A percentile compares a stretch with the other conserved stretches of the same genome.
phyloP scores from a whole-genome alignment of 92 coral and sea anemone genomes.

The Palythoa heliodiscus region DNA sequence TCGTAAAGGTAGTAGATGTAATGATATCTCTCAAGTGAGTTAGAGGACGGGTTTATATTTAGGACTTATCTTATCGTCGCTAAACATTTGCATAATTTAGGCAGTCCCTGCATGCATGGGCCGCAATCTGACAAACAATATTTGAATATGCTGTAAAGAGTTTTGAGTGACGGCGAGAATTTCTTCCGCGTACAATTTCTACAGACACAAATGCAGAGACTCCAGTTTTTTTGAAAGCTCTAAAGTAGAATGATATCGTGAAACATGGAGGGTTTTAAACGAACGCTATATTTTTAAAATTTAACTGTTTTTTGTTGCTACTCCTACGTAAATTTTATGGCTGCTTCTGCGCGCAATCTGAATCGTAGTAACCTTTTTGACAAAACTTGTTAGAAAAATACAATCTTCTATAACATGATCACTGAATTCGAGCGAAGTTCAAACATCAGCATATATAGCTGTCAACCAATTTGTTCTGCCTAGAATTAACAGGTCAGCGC shows the following conservation, averaged over 20 bases:
- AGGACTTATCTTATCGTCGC: slow-evolving; percentile 68
- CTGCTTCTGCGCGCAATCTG: slow-evolving; percentile 16
- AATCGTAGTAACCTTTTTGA: slow-evolving; percentile 33
- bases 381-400: neutral
- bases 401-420: neutral
- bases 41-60: slow-evolving; percentile 43
- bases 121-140: slow-evolving; percentile 58
- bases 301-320: neutral
- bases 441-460: neutral
- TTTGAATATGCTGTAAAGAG: slow-evolving; percentile 39
- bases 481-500: neutral
- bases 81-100: slow-evolving; percentile 67
- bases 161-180: slow-evolving; percentile 14
- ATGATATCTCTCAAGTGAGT: neutral
- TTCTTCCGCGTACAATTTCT: neutral
- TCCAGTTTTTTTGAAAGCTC: neutral
- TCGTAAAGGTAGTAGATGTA: slow-evolving; percentile 9
- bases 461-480: neutral
- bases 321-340: slow-evolving; percentile 27
- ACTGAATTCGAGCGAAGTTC: neutral
- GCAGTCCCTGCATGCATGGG: slow-evolving; percentile 14
- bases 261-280: neutral
- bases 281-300: neutral
- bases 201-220: neutral
- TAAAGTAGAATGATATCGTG: neutral